Base-by-base conservation (phyloP, 2,113 vertebrate species). In the Turdus rufiventris region DNA sequence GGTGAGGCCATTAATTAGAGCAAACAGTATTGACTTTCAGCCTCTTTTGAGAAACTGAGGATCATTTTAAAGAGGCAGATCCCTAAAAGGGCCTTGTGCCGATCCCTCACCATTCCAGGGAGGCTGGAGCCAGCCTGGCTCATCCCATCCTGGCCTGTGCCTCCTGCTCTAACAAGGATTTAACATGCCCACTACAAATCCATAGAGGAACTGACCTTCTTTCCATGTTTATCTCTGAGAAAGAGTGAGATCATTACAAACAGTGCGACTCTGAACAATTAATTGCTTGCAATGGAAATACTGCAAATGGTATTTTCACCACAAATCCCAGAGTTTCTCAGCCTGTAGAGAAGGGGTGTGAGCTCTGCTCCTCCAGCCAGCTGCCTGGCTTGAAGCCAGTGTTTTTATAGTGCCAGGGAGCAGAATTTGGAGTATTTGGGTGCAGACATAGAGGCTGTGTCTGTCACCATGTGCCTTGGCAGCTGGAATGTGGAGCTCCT, bases 1-100 rank as follows among this genome's bases (percentile, higher is more conserved):
- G 66, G 34, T 76, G 54, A 94, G 58, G 51, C 71, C 78, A 89
- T 91, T 91, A 94, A 96, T 96, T 97, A 97, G 34, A 36, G 42
- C 34, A 51, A 88, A 91, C 34, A 62, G 21, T 66, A 82, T 56
- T 89, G 82, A 65, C 67, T 93, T 94, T 36, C 43, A 90, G 56
- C n/a, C 26, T 85, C 85, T 94, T 93, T 76, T 80, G 70, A 88
- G 79, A 88, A 93, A 66, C 68, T 56, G 62, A 70, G 47, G 60
- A 91, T 78, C 3, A 33, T 83, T 93, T 91, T 86, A 91, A 93
- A 91, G 85, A 86, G 60, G 42, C 47, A 82, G 71, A 33, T 58
- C 36, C 20, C 21, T 53, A 9, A 0, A 57, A 88, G 77, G 20
- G 36, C 28, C n/a, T 80, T 12, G n/a, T 91, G 68, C 84, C 80